Percentiles rank a stretch among this genome's conserved stretches.
phyloP scores from a whole-genome alignment of 2,797 vertebrate species.

The Otolemur crassicaudatus region DNA sequence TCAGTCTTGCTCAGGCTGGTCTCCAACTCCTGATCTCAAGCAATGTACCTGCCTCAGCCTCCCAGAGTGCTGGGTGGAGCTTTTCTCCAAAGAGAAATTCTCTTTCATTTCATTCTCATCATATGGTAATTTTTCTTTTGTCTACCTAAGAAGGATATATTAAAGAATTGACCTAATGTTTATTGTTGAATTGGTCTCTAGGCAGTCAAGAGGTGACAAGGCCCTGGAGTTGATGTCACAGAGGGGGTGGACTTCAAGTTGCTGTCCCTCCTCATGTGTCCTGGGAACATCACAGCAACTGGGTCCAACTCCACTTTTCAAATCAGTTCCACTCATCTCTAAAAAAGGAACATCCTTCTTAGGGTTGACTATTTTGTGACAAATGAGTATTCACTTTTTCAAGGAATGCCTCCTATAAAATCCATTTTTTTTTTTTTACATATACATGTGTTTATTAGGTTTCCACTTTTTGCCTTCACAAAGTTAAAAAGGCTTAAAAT shows the following conservation, averaged over 20 bases:
- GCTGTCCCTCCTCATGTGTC: neutral
- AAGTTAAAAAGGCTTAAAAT: too few relatives aligned
- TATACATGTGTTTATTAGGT: too few relatives aligned
- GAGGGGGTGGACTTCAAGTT: neutral
- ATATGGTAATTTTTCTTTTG: neutral
- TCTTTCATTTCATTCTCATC: neutral
- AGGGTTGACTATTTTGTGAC: neutral
- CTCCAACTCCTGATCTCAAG: too few relatives aligned
- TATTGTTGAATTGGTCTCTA: neutral
- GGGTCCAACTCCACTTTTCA: neutral
- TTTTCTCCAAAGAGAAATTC: neutral
- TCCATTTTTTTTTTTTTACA: neutral
- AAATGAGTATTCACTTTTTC: rapidly evolving
- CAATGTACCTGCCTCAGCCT: too few relatives aligned
- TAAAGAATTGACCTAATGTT: neutral
- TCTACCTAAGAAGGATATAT: neutral
- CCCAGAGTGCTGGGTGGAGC: too few relatives aligned
- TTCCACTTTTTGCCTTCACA: too few relatives aligned
- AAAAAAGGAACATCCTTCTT: neutral
- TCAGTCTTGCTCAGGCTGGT: too few relatives aligned
- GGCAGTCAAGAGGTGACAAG: neutral
- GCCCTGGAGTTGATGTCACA: neutral
- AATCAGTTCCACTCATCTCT: neutral
- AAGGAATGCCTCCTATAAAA: neutral
- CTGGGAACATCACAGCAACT: neutral